Evolutionary conservation across 1,140 invertebrate species (phyloP).

Genomic region (Condylostylus longicornis): DNA sequence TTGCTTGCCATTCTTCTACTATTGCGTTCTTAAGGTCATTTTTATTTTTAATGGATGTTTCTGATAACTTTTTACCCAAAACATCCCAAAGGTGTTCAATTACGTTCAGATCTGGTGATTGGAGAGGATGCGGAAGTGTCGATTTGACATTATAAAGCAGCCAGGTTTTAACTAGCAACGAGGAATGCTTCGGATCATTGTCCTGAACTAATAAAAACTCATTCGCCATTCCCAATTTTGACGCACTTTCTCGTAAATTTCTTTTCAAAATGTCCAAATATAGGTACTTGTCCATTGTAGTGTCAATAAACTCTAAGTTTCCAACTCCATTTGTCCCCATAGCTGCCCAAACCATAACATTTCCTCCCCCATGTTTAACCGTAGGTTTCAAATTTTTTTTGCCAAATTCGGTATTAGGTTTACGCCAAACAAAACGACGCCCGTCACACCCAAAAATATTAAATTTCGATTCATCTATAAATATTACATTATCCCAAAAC

Average conservation of each 20-base stretch:
- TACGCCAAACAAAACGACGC: conserved; percentile 6
- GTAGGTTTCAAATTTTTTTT: conserved; percentile 15
- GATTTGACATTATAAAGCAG: conserved; percentile 8
- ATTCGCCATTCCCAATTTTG: conserved; percentile 6
- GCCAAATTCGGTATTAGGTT: conserved; percentile 4
- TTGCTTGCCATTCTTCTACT: conserved; percentile 12
- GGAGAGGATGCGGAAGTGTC: conserved; percentile 16
- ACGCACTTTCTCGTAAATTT: conserved; percentile 9
- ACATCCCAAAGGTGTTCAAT: conserved; percentile 13
- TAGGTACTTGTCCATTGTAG: conserved; percentile 7
- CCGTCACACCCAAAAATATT: conserved; percentile 10
- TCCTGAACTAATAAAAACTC: conserved; percentile 4
- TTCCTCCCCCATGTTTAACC: conserved; percentile 26
- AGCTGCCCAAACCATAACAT: conserved; percentile 24
- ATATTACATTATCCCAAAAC: conserved; percentile 12
- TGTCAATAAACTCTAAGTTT: conserved; percentile 13
- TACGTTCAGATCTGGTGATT: conserved; percentile 13
- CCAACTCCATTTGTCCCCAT: conserved; percentile 16
- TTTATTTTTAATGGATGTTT: background rate
- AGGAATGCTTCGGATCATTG: conserved; percentile 18
- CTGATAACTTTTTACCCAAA: conserved; percentile 11
- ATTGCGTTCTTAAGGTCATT: conserved; percentile 8
- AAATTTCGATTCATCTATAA: conserved; percentile 17
- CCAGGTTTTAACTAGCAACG: conserved; percentile 12
- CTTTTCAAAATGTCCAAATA: conserved; percentile 12